Evolutionary conservation across 2,888 invertebrate genomes (phyloP).

Genomic region (Andricus quercusramuli): DNA sequence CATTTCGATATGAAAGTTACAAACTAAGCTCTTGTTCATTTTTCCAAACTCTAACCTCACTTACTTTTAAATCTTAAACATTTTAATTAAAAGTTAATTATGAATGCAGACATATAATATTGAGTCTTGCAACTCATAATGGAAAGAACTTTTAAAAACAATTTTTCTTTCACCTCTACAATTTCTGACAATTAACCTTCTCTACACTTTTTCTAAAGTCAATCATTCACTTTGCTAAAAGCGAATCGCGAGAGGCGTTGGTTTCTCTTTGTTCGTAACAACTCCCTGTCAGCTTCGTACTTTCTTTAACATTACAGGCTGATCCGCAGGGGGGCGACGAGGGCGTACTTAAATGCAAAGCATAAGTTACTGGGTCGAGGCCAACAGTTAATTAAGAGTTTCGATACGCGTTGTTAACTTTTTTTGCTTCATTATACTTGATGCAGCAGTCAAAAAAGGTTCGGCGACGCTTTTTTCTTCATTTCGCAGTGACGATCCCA

Average conservation of each 20-base stretch:
- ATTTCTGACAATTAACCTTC: constrained; percentile 33
- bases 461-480: background rate
- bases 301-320: constrained; percentile 32
- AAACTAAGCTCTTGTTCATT: background rate
- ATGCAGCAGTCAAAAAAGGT: constrained; percentile 1
- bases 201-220: constrained; percentile 22
- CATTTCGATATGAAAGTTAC: background rate
- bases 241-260: constrained; percentile 39
- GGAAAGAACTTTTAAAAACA: constrained; percentile 20
- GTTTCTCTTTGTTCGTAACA: constrained; percentile 35
- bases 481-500: background rate
- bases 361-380: constrained; percentile 61
- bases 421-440: background rate
- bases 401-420: constrained; percentile 25
- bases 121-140: constrained; percentile 6
- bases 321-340: constrained; percentile 51
- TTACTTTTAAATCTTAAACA: background rate
- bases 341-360: constrained; percentile 49
- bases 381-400: constrained; percentile 54
- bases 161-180: constrained; percentile 30
- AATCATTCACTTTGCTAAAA: constrained; percentile 35
- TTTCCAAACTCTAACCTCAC: background rate
- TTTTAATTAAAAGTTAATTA: background rate
- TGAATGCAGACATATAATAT: background rate
- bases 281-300: constrained; percentile 34